A percentile compares a stretch with the other conserved stretches of the same genome.
Evolutionary conservation across 2,888 invertebrate genomes (phyloP).

Genomic region (Andrena praecox): DNA sequence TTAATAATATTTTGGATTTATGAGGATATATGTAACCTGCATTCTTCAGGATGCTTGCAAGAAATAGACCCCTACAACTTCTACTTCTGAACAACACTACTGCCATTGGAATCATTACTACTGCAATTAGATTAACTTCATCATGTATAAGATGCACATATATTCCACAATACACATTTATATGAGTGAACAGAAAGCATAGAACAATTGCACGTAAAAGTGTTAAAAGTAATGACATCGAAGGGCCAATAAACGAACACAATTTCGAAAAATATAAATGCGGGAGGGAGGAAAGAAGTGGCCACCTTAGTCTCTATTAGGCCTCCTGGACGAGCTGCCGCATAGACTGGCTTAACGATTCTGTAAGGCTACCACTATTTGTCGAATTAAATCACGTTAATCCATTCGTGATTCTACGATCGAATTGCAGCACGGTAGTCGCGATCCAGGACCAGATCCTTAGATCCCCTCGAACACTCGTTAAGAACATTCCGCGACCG

Average conservation of each 20-base stretch:
- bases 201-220: too few relatives aligned
- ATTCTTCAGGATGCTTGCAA: too few relatives aligned
- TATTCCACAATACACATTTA: too few relatives aligned
- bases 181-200: too few relatives aligned
- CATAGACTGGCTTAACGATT: conserved; percentile 77
- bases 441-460: conserved; percentile 59
- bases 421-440: conserved; percentile 69
- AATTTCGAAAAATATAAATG: neutral
- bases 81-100: too few relatives aligned
- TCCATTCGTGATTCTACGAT: conserved; percentile 75
- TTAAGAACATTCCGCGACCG: conserved; percentile 70
- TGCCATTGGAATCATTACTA: too few relatives aligned
- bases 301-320: conserved; percentile 45
- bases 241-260: conserved; percentile 8
- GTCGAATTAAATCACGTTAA: conserved; percentile 80
- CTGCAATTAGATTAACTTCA: too few relatives aligned
- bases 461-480: conserved; percentile 68
- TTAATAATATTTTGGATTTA: too few relatives aligned
- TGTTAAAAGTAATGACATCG: conserved; percentile 11
- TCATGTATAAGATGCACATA: too few relatives aligned
- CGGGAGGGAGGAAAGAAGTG: conserved; percentile 10
- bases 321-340: conserved; percentile 63
- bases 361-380: conserved; percentile 78
- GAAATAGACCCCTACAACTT: too few relatives aligned
- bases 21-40: too few relatives aligned